Conservation (phyloP, 2,113 vertebrate genomes). For the Platycercus adscitus region DNA sequence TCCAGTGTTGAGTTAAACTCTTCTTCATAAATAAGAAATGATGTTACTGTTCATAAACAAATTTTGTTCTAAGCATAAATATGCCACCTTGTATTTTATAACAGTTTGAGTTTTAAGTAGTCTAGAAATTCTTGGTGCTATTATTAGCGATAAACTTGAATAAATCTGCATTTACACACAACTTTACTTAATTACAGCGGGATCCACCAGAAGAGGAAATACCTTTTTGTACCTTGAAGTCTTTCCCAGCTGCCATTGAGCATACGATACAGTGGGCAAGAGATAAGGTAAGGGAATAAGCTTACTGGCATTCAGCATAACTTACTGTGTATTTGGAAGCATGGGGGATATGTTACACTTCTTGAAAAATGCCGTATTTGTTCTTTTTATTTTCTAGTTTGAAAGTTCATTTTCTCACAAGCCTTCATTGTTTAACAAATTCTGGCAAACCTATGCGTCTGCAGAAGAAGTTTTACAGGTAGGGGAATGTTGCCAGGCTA, state of each 20-base stretch:
- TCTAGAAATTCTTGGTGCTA: not conserved
- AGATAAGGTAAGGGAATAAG: conserved; percentile 86
- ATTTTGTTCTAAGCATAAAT: not conserved
- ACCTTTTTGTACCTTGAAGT: conserved; percentile 98
- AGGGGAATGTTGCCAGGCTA: conserved; percentile 6
- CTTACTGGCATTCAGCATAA: not conserved
- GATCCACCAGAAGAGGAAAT: conserved; percentile 99
- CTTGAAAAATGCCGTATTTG: not conserved
- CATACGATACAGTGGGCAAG: conserved; percentile 99
- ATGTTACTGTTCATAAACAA: not conserved
- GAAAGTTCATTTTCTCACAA: conserved; percentile 95
- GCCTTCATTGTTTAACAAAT: conserved; percentile 93
- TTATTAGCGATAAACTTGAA: not conserved
- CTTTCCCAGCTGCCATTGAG: conserved; percentile 96
- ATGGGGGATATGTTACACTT: not conserved
- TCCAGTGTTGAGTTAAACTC: not conserved
- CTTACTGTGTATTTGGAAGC: not conserved
- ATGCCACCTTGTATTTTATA: not conserved
- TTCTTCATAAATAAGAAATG: not conserved
- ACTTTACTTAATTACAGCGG: conserved; percentile 76
- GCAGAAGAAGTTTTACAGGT: conserved; percentile 92
- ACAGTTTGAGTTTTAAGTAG: not conserved
- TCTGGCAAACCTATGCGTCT: conserved; percentile 91
- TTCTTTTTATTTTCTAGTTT: conserved; percentile 83
- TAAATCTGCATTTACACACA: not conserved